A percentile compares a stretch with the other conserved stretches of the same genome.
Evolutionary conservation across 2,113 vertebrate genomes (phyloP).

Genomic region (Triplophysa rosa): DNA sequence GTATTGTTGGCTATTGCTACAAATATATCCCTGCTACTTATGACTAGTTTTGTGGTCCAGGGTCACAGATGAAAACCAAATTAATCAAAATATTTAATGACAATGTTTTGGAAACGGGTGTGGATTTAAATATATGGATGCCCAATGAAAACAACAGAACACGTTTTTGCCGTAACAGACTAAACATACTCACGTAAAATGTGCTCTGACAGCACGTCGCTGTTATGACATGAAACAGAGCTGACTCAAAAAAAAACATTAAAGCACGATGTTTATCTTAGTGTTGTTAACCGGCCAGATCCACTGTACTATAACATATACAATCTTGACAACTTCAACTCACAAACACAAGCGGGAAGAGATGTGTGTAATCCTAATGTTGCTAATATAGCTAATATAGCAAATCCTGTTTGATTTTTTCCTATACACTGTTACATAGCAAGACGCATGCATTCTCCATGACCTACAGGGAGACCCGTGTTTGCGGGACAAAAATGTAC

Average conservation of each 20-base stretch:
- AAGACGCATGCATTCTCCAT: not conserved
- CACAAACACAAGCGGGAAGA: not conserved
- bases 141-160: not conserved
- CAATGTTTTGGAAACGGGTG: too few species aligned
- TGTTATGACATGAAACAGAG: not conserved
- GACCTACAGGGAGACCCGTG: not conserved
- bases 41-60: too few species aligned
- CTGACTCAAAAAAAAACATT: too few species aligned
- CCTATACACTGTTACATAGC: not conserved
- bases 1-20: too few species aligned
- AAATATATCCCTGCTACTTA: too few species aligned
- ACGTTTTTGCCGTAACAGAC: not conserved
- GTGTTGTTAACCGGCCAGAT: not conserved
- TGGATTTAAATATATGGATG: not conserved
- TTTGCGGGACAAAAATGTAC: conserved; percentile 3
- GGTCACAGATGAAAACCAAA: too few species aligned
- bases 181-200: not conserved
- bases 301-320: not conserved
- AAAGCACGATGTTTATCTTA: not conserved
- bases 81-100: too few species aligned
- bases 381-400: too few species aligned
- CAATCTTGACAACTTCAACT: not conserved
- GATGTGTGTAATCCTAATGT: too few species aligned
- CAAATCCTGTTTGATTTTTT: not conserved
- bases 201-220: not conserved